A percentile compares a stretch with the other conserved stretches of the same genome.
Conservation (phyloP, 2,797 vertebrate genomes). For the Centropyge bicolor region DNA sequence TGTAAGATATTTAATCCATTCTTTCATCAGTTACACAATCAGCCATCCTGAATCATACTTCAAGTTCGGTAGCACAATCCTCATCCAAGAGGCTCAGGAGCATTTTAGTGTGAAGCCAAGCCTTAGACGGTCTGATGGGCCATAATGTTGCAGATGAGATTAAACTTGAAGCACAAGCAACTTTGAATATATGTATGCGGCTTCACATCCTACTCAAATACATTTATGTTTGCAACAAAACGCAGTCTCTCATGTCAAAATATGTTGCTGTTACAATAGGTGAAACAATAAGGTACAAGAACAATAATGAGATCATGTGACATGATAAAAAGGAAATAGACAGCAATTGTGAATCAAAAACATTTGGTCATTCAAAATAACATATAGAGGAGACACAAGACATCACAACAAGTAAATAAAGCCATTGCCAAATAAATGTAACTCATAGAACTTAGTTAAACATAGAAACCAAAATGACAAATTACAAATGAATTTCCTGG, state of each 20-base stretch:
- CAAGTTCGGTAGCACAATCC: constrained; percentile 54
- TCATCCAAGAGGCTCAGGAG: constrained; percentile 52
- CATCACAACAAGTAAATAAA: constrained; percentile 56
- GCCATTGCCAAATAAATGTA: constrained; percentile 52
- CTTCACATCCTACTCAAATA: constrained; percentile 55
- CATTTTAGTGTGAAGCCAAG: constrained; percentile 72
- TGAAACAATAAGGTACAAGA: constrained; percentile 49
- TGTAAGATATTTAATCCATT: constrained; percentile 75
- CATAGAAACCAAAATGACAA: constrained; percentile 35
- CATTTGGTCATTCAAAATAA: constrained; percentile 71
- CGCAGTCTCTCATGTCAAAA: constrained; percentile 31
- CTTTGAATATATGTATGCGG: constrained; percentile 45
- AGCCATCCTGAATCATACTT: constrained; percentile 58
- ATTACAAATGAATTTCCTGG: constrained; percentile 28
- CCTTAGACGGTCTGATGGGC: constrained; percentile 44
- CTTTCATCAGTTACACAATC: constrained; percentile 67
- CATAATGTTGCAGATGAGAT: constrained; percentile 42
- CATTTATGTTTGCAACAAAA: constrained; percentile 53
- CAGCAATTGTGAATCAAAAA: constrained; percentile 48
- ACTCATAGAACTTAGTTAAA: constrained; percentile 33
- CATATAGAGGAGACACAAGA: constrained; percentile 59
- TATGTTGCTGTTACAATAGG: constrained; percentile 34
- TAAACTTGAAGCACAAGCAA: constrained; percentile 62
- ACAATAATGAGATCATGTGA: constrained; percentile 44
- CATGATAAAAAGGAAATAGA: constrained; percentile 50